Percentiles rank a stretch among this genome's conserved stretches.
Evolutionary conservation across 2,888 invertebrate genomes (phyloP).

Genomic region (Tricholauxania praeusta): DNA sequence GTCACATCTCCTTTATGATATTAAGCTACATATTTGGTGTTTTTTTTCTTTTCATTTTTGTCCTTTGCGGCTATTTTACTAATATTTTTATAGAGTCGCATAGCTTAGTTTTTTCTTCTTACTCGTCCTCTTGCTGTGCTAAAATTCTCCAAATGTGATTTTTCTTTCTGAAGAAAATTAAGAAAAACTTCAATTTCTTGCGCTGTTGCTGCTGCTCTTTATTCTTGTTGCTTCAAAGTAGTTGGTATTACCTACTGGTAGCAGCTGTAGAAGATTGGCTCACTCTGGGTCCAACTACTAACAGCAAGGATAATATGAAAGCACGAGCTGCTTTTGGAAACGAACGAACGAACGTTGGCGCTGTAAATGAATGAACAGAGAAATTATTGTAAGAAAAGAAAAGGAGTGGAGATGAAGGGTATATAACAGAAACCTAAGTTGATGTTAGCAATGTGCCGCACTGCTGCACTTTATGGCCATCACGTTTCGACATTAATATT

Average conservation of each 20-base stretch:
- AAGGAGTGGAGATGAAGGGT: no score
- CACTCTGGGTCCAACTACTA: no score
- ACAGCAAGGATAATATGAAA: no score
- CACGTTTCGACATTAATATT: conserved; percentile 47
- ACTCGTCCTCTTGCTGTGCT: conserved; percentile 17
- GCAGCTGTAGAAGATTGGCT: no score
- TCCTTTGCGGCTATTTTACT: conserved; percentile 31
- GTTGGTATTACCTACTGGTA: background rate
- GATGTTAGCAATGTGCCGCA: conserved; percentile 28
- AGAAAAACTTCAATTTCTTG: no score
- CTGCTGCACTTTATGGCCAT: conserved; percentile 48
- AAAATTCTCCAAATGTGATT: conserved; percentile 41
- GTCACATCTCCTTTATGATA: background rate
- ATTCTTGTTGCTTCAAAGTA: background rate
- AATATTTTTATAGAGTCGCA: conserved; percentile 30
- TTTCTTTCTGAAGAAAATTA: conserved; percentile 16
- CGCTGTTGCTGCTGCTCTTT: background rate
- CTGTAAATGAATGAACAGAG: no score
- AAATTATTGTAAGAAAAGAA: no score
- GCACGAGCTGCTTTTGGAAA: no score
- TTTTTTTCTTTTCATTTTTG: conserved; percentile 33
- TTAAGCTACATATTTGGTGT: background rate
- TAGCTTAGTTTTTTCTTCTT: conserved; percentile 2
- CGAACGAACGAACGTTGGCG: no score
- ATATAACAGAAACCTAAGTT: no score